A percentile compares a stretch with the other conserved stretches of the same genome.
These are phyloP conservation scores for Cremastobaeus sp. DNA, from an alignment of 2,888 invertebrate genomes.

Conservation along the genomic window DNA sequence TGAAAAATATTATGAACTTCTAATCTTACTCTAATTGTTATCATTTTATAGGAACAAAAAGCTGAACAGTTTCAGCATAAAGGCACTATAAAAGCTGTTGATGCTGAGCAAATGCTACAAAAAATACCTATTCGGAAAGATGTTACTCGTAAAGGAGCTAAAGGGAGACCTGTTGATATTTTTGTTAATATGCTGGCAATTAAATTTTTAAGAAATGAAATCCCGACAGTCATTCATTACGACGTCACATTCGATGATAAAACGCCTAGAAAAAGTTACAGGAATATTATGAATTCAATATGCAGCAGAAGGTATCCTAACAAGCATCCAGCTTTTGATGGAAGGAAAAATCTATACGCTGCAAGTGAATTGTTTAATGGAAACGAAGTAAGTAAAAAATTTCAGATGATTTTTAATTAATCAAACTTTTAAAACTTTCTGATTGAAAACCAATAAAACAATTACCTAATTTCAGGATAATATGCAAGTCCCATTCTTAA, in stretches of 20 bases:
- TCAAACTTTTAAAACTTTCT: background rate
- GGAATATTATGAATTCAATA: slow-evolving; percentile 7
- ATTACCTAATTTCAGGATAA: background rate
- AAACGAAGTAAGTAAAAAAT: background rate
- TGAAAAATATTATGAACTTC: too few relatives aligned
- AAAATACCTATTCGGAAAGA: slow-evolving; percentile 8
- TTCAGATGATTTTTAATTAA: background rate
- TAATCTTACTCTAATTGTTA: too few relatives aligned
- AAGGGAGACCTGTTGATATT: slow-evolving; percentile 7
- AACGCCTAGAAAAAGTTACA: slow-evolving; percentile 32
- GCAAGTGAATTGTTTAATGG: background rate
- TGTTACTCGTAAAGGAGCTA: background rate
- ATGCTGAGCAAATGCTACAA: background rate
- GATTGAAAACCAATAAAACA: background rate
- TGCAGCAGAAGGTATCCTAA: background rate
- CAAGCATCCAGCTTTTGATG: slow-evolving; percentile 32
- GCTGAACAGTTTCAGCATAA: background rate
- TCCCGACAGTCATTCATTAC: slow-evolving; percentile 28
- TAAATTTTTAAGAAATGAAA: background rate
- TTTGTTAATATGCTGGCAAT: slow-evolving; percentile 26
- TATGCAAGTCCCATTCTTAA: background rate
- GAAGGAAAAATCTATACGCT: slow-evolving; percentile 36
- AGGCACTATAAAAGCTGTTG: background rate
- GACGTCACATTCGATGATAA: slow-evolving; percentile 42
- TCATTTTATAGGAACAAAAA: background rate